Evolutionary conservation across 2,888 invertebrate species (phyloP), one percentile per base, ranked within the genome.

Genomic region (Drosophila tripunctata): DNA sequence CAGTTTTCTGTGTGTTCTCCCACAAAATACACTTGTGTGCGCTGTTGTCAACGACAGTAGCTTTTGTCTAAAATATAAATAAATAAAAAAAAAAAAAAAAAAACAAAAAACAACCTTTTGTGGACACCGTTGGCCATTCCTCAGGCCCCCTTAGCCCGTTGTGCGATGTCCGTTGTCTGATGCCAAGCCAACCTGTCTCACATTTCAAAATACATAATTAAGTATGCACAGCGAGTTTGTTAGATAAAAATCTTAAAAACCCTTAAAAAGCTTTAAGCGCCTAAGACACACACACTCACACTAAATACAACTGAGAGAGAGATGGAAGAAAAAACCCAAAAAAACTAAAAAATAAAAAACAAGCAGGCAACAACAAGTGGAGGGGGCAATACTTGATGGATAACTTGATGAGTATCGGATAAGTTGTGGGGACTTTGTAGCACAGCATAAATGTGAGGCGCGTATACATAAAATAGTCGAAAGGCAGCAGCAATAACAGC

Each of bases 151-250:
- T 38, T 24, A 38, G 41, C 22, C 45, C 35, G 41, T 15, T 45
- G 71, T 67, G 62, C 38, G 30, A 56, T 54, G 66, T 35, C 66
- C 21, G 17, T 45, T 47, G 45, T 50, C 15, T n/a, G 75, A 45
- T 71, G 60, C 80, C 57, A 76, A 70, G 81, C 77, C 80, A 87
- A 87, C 83, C 86, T 82, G 88, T 87, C 88, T 83, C 83, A 83
- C 83, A 83, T 87, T 83, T 83, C 83, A 87, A 83, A 87, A 87
- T 81, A 82, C 81, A 82, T 83, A 83, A 83, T 83, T 83, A 83
- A 82, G 86, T 83, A 83, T 83, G 83, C 83, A 83, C 88, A 83
- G 87, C 88, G 86, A 83, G 83, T 83, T 75, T 85, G 88, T 83
- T 83, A 83, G 83, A 83, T 83, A 83, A 83, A 83, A 87, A 83